These are phyloP conservation scores for Schizopygopsis malacanthus DNA, from an alignment of 2,797 vertebrate species.

Conservation along the genomic window DNA sequence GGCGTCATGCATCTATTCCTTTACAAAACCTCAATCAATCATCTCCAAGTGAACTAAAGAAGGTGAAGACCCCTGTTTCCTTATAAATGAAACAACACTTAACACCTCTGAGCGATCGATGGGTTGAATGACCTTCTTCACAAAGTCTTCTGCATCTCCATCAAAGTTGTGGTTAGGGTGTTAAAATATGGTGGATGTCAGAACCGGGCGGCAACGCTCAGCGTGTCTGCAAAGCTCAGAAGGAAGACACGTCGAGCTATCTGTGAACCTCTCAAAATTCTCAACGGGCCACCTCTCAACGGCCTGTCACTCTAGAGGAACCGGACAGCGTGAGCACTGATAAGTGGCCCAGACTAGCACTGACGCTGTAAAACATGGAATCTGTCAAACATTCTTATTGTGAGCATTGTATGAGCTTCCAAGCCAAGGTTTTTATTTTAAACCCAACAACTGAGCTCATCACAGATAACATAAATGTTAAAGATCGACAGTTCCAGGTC, in stretches of 20 bases:
- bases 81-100: constrained; percentile 30
- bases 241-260: constrained; percentile 59
- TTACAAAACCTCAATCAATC: constrained; percentile 15
- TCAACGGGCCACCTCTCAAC: constrained; percentile 57
- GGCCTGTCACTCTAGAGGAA: constrained; percentile 68
- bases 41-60: not conserved
- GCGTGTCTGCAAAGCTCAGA: constrained; percentile 68
- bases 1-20: not conserved
- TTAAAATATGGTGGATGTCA: constrained; percentile 69
- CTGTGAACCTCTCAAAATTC: constrained; percentile 60
- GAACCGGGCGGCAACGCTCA: constrained; percentile 57
- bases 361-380: constrained; percentile 67
- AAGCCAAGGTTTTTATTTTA: constrained; percentile 20
- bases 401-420: constrained; percentile 11
- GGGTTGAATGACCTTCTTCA: constrained; percentile 24
- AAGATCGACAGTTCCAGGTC: constrained; percentile 26
- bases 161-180: constrained; percentile 71
- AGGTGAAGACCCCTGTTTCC: not conserved
- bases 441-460: not conserved
- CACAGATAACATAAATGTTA: not conserved
- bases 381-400: constrained; percentile 30
- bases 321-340: constrained; percentile 56
- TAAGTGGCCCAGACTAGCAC: constrained; percentile 71
- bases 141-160: constrained; percentile 30
- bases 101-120: constrained; percentile 5